Evolutionary conservation across 2,888 invertebrate species (phyloP).

Genomic region (Pachliopta kotzebuea): DNA sequence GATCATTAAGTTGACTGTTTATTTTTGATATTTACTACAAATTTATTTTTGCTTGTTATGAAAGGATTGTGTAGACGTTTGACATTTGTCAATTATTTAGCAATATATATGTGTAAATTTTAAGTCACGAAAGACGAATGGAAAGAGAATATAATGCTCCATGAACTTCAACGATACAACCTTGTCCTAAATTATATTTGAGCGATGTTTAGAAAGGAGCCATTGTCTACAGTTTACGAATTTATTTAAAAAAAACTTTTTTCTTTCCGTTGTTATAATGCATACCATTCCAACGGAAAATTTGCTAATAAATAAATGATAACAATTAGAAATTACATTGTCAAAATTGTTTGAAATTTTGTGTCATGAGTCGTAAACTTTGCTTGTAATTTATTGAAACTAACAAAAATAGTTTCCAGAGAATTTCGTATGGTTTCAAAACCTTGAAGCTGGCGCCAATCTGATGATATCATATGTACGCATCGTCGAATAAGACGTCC

Average conservation of each 20-base stretch:
- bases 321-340: too few relatives aligned
- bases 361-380: too few relatives aligned
- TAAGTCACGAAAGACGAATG: not conserved
- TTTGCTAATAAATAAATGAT: too few relatives aligned
- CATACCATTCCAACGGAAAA: too few relatives aligned
- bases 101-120: not conserved
- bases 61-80: not conserved
- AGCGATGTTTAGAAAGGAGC: not conserved
- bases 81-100: not conserved
- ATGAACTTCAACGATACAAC: conserved; percentile 1
- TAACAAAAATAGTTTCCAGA: not conserved
- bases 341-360: too few relatives aligned
- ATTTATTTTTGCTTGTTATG: not conserved
- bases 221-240: not conserved
- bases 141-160: not conserved
- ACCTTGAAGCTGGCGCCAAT: not conserved
- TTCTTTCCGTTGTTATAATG: too few relatives aligned
- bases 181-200: conserved; percentile 3
- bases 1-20: not conserved
- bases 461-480: not conserved
- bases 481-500: not conserved
- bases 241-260: too few relatives aligned
- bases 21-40: not conserved
- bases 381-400: too few relatives aligned
- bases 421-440: not conserved